phyloP scores from a whole-genome alignment of 1,140 invertebrate genomes.

The Drosophila quadrilineata region DNA sequence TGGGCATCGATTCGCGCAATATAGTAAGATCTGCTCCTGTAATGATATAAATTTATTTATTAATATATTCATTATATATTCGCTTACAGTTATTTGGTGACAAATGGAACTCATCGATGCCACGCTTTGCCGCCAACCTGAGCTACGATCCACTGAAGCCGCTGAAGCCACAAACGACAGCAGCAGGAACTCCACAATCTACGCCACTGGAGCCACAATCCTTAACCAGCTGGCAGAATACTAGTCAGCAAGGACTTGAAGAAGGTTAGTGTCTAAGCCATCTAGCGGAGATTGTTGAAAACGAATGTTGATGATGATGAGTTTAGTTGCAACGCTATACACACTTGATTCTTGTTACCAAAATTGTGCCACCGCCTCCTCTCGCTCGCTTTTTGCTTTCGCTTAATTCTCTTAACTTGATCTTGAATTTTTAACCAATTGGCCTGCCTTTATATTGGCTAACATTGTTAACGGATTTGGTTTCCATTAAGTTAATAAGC shows the following conservation, averaged over 20 bases:
- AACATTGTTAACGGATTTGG: constrained; percentile 29
- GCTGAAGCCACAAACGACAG: constrained; percentile 83
- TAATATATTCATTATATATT: neutral
- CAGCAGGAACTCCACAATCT: neutral
- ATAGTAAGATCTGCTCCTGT: constrained; percentile 86
- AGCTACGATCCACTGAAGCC: constrained; percentile 89
- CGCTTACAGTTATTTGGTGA: constrained; percentile 87
- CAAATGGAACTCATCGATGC: constrained; percentile 89
- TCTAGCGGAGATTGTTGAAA: no score
- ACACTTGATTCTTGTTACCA: constrained; percentile 60
- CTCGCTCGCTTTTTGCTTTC: constrained; percentile 40
- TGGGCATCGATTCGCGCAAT: constrained; percentile 91
- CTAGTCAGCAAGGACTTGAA: constrained; percentile 12
- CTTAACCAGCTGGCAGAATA: constrained; percentile 17
- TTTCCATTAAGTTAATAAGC: constrained; percentile 17
- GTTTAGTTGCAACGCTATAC: constrained; percentile 72
- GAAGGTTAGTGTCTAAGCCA: constrained; percentile 42
- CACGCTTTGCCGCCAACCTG: constrained; percentile 90
- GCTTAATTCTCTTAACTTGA: constrained; percentile 23
- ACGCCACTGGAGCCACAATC: constrained; percentile 10
- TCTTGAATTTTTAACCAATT: no score
- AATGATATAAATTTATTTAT: neutral
- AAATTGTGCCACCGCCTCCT: constrained; percentile 63
- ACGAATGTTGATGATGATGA: no score
- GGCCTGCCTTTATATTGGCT: constrained; percentile 42